Percentiles rank a stretch among this genome's conserved stretches.
Conservation (phyloP, 1,140 invertebrate genomes). For the Bombus pascuorum region DNA sequence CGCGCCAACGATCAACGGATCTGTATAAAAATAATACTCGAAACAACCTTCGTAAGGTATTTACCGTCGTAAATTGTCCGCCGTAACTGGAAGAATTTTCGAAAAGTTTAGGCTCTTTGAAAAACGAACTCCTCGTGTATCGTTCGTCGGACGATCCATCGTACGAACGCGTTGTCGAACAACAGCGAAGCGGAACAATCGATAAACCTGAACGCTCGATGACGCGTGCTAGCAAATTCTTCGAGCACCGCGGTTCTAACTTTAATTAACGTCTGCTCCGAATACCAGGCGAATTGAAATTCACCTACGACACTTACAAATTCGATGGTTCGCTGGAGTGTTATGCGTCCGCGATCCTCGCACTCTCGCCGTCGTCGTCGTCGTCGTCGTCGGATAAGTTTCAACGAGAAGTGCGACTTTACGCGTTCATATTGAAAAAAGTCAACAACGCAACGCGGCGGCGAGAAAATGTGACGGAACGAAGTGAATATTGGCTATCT, state of each 20-base stretch:
- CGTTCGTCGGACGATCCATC: constrained; percentile 40
- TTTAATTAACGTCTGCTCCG: constrained; percentile 54
- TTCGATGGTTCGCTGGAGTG: constrained; percentile 31
- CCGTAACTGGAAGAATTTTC: neutral
- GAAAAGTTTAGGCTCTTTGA: neutral
- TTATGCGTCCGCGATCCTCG: constrained; percentile 10
- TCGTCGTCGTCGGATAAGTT: constrained; percentile 24
- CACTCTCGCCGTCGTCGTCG: too few relatives aligned
- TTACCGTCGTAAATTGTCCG: neutral
- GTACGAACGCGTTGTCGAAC: neutral
- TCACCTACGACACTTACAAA: constrained; percentile 29
- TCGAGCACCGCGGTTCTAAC: constrained; percentile 9
- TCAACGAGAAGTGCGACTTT: constrained; percentile 19
- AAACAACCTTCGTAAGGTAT: neutral
- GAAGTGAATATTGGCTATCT: constrained; percentile 81
- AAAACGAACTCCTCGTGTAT: constrained; percentile 35
- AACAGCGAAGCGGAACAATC: constrained; percentile 4
- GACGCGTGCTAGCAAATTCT: constrained; percentile 24
- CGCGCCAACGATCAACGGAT: neutral
- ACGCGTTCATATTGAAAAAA: constrained; percentile 41
- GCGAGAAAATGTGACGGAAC: constrained; percentile 77
- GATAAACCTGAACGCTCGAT: constrained; percentile 22
- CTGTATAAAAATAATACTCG: neutral
- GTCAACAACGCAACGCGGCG: constrained; percentile 51
- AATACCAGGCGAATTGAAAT: constrained; percentile 24